Evolutionary conservation across 2,113 vertebrate species (phyloP), one percentile per base, ranked within the genome.

Genomic region (Osmerus eperlanus): DNA sequence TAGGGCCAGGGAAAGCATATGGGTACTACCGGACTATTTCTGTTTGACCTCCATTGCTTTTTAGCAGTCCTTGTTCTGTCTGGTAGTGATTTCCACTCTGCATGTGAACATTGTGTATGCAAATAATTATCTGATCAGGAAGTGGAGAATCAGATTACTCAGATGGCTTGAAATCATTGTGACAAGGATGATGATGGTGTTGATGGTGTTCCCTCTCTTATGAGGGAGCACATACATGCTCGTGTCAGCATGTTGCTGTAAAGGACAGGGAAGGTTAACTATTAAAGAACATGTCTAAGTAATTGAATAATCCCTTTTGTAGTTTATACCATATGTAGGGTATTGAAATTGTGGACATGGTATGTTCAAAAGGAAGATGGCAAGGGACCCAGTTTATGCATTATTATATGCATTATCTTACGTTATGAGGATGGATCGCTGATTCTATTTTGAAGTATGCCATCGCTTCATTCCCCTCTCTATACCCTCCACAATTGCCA

Each of bases 51-150:
- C 55, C 73, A 64, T 74, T 51, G 63, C 63, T 62, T 72, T 72
- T 78, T 74, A 72, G 73, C 72, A 32, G 67, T 47, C 41, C 58
- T 5, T 78, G 67, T 71, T 70, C 65, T 18, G 23, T 73, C 65
- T 47, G 28, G 54, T 66, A 61, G 79, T 67, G 70, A 81, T 80
- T 78, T 73, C 73, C 68, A 36, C 51, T 83, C 76, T 56, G 67
- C 76, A 54, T 66, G 70, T 68, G 59, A 72, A 64, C 25, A 51
- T 72, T 3, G 12, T 77, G 74, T 70, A 79, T 87, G 84, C 82
- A 90, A 90, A 91, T 87, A 85, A 80, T 86, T 87, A 89, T 88
- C 84, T 84, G 84, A 90, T 88, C 83, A 89, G 89, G 87, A 90
- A 89, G 84, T 58, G 71, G 75, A 72, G 85, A 84, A 83, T 89